A percentile compares a stretch with the other conserved stretches of the same genome.
These are phyloP conservation scores for Petroica traversi DNA, from an alignment of 2,113 vertebrate species.

Conservation along the genomic window DNA sequence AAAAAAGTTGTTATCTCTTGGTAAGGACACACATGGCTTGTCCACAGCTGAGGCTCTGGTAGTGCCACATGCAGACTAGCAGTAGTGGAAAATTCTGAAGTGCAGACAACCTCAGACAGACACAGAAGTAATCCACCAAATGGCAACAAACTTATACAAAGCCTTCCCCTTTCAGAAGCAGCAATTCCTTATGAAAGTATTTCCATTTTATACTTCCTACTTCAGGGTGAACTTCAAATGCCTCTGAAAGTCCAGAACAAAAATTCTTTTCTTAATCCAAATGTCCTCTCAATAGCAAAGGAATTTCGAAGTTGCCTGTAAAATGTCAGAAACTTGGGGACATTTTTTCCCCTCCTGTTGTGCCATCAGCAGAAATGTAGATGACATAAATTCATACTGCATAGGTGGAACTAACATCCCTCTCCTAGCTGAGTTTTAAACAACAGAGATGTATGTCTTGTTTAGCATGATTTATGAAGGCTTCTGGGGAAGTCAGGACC, in stretches of 20 bases:
- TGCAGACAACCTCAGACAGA: not conserved
- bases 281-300: not conserved
- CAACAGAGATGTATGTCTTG: not conserved
- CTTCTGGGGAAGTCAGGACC: not conserved
- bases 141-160: not conserved
- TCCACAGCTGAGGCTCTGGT: not conserved
- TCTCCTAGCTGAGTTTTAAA: constrained; percentile 19
- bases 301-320: not conserved
- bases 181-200: not conserved
- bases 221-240: not conserved
- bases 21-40: not conserved
- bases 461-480: constrained; percentile 23
- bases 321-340: not conserved
- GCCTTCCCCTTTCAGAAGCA: not conserved
- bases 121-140: not conserved
- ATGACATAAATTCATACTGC: not conserved
- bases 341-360: not conserved
- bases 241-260: not conserved
- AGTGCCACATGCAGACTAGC: not conserved
- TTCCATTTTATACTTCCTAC: not conserved
- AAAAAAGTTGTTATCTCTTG: not conserved
- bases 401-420: not conserved
- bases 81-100: not conserved
- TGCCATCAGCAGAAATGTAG: not conserved
- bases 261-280: not conserved